Evolutionary conservation across 2,888 invertebrate species (phyloP).

Genomic region (Boloria selene): DNA sequence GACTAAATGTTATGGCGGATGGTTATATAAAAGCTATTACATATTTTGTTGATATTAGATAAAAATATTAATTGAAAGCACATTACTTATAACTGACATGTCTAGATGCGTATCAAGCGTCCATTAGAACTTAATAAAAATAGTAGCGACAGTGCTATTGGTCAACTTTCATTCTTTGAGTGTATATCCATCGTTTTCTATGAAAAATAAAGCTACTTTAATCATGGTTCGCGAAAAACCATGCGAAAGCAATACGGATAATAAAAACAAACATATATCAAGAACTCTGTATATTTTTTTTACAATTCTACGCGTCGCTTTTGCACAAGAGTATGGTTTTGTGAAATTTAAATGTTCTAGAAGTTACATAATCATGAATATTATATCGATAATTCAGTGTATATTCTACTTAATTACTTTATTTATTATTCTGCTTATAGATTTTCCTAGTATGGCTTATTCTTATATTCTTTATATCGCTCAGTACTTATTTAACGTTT

Average conservation of each 20-base stretch:
- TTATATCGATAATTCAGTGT: not conserved
- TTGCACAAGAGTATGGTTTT: slow-evolving; percentile 2
- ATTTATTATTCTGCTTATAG: not conserved
- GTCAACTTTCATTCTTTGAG: not conserved
- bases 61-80: too few species aligned
- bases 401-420: not conserved
- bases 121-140: slow-evolving; percentile 8
- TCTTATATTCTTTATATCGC: not conserved
- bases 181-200: not conserved
- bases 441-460: slow-evolving; percentile 6
- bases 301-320: not conserved
- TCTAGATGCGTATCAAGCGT: not conserved
- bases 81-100: too few species aligned
- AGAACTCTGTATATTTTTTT: not conserved
- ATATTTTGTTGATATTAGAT: too few species aligned
- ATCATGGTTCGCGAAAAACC: slow-evolving; percentile 5
- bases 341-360: not conserved
- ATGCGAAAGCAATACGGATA: not conserved
- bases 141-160: not conserved
- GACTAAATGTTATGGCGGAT: too few species aligned
- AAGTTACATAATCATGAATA: not conserved
- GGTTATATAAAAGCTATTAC: too few species aligned
- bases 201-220: not conserved
- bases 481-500: slow-evolving; percentile 2
- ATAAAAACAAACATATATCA: not conserved